Base-by-base conservation (phyloP, 2,797 vertebrate genomes). In the Cuniculus paca region DNA sequence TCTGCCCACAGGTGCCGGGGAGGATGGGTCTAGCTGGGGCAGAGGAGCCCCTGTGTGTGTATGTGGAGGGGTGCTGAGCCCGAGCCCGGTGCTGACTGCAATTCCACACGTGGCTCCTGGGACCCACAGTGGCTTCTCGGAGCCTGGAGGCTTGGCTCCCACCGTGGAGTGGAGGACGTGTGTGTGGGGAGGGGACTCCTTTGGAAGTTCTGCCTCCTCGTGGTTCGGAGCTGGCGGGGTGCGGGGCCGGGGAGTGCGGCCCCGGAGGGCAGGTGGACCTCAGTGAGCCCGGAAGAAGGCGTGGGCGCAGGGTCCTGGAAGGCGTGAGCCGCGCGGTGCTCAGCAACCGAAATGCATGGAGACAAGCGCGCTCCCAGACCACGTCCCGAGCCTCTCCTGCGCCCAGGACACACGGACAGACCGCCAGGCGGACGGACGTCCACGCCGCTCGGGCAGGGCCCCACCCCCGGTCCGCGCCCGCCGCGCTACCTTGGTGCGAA, bases 401-500 rank as follows among this genome's bases (percentile, higher is more conserved):
- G 58, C 93, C 75, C 91, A 87, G 70, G 96, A 80, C 91, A 94
- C 86, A n/a, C 52, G 17, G 85, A 39, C 93, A 52, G 24, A 22
- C n/a, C 8, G n/a, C n/a, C 34, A 70, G 70, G 70, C 45, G 31
- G 85, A 45, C 93, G 31, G 61, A 36, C 80, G 86, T 48, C 83
- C 94, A 63, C 52, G 75, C 77, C 42, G 61, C 88, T 60, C 83
- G 48, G 39, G 82, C 75, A 81, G 90, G 94, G 88, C 91, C 95
- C 91, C 61, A 24, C 36, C 74, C 87, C 77, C 42, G 22, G 72
- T 84, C 79, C 91, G 42, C 52, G 28, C 87, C 91, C 91, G 22
- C 91, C 50, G 63, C 34, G 56, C 78, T 99, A 99, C 99, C 99
- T 99, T 99, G 95, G 99, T 99, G 90, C 98, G 98, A 97, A 99